Evolutionary conservation across 2,113 vertebrate species (phyloP).

Genomic region (Pituophis catenifer): DNA sequence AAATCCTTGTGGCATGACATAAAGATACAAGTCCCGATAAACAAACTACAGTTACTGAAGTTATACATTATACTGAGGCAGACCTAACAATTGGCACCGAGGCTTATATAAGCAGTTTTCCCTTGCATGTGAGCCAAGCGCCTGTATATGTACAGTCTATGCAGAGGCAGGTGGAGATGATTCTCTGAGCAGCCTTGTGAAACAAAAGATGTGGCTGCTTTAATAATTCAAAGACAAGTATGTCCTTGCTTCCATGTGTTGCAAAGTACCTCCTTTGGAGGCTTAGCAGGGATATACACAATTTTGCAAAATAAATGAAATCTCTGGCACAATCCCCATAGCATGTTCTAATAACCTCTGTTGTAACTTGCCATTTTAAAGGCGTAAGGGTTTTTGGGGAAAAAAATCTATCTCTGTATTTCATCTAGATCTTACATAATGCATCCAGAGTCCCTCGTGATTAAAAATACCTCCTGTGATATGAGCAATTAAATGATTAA

Average conservation of each 20-base stretch:
- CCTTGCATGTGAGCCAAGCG: neutral
- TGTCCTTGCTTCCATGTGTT: neutral
- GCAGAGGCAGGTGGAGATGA: neutral
- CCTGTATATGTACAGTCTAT: neutral
- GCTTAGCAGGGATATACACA: neutral
- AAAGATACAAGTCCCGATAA: neutral
- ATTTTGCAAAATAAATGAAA: neutral
- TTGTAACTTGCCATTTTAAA: neutral
- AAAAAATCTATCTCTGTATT: neutral
- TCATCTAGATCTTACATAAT: neutral
- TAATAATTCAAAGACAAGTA: neutral
- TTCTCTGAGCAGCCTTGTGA: neutral
- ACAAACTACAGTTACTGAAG: neutral
- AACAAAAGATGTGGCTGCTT: neutral
- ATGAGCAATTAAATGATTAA: neutral
- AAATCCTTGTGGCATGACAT: neutral
- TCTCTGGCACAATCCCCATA: neutral
- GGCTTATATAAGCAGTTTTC: neutral
- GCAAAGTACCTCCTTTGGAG: neutral
- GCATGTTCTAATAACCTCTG: neutral
- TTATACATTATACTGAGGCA: neutral
- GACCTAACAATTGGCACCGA: neutral
- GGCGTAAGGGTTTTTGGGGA: neutral
- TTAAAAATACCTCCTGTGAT: neutral
- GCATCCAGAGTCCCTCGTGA: neutral